Evolutionary conservation across 2,113 vertebrate species (phyloP).

Genomic region (Pomatorhinus ruficollis): DNA sequence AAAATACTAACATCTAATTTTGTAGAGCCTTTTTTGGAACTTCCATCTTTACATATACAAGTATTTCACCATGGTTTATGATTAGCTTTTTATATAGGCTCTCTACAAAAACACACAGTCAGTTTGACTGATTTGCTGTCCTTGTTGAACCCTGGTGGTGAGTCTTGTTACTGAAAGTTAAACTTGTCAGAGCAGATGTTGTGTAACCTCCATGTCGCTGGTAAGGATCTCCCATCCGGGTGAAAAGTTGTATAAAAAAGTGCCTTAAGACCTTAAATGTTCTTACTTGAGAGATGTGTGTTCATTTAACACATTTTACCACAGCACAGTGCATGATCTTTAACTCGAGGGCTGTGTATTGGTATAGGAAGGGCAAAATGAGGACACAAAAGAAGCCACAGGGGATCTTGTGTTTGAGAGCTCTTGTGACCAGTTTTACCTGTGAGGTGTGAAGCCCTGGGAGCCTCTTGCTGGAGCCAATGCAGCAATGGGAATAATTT

Average conservation of each 20-base stretch:
- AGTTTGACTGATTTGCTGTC: neutral
- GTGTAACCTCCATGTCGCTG: neutral
- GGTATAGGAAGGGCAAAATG: neutral
- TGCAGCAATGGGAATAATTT: neutral
- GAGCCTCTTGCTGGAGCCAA: neutral
- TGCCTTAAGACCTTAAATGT: neutral
- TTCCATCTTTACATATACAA: neutral
- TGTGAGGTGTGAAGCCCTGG: neutral
- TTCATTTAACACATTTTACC: neutral
- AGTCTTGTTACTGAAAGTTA: neutral
- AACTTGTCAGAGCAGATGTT: neutral
- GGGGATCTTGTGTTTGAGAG: neutral
- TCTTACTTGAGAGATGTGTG: neutral
- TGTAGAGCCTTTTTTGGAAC: neutral
- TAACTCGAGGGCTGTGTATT: neutral
- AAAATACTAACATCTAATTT: conserved; percentile 67
- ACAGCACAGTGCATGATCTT: neutral
- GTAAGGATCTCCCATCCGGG: neutral
- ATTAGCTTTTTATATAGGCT: neutral
- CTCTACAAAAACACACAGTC: neutral
- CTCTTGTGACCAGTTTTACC: neutral
- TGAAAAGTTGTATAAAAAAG: neutral
- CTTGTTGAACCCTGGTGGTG: neutral
- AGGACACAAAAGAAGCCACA: neutral
- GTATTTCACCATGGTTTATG: neutral